Base-by-base conservation (phyloP, 2,888 invertebrate genomes). In the Epinotia demarniana region DNA sequence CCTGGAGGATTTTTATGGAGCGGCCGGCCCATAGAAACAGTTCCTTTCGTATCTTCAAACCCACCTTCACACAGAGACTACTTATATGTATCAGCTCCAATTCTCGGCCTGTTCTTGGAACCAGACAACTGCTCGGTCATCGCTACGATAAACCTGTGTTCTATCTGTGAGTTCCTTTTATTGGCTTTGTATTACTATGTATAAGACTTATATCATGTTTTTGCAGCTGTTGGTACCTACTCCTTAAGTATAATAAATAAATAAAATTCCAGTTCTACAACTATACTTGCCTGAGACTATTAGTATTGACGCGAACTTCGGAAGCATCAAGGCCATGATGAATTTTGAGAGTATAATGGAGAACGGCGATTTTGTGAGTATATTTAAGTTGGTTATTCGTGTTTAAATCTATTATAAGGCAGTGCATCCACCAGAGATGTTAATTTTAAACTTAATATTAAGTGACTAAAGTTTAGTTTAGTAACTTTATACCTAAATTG, bases 251-350 rank as follows among this genome's bases (percentile, higher is more conserved):
- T 27, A 27, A 27, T 27, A 27, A 27, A 27, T 27, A 27, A 27
- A 27, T 27, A 27, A 27, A 27, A 27, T 27, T 27, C 2, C 23
- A 27, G 2, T 92, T 96, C 81, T 97, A 96, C 84, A 95, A 77
- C 88, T 96, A 85, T 96, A 95, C 82, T 85, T 97, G 71, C 88
- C 94, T 0, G 95, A 95, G 95, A 96, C 81, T 95, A 27, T 93
- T 75, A 90, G 90, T 55, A 81, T 88, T 3, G 90, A 94, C 39
- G 87, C 90, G 49, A 97, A 96, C 85, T 97, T 97, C 86, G 83
- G 89, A 33, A 94, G 93, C 2, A 92, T 97, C 1, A 85, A 84
- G 77, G 93, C 88, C 39, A 96, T 97, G 96, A 89, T 96, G 80
- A 95, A 95, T 0, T 90, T 95, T 12, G 89, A 94, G 4, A 89